These are phyloP conservation scores for Caenorhabditis parvicauda DNA, from an alignment of 2,888 invertebrate genomes.

Conservation along the genomic window DNA sequence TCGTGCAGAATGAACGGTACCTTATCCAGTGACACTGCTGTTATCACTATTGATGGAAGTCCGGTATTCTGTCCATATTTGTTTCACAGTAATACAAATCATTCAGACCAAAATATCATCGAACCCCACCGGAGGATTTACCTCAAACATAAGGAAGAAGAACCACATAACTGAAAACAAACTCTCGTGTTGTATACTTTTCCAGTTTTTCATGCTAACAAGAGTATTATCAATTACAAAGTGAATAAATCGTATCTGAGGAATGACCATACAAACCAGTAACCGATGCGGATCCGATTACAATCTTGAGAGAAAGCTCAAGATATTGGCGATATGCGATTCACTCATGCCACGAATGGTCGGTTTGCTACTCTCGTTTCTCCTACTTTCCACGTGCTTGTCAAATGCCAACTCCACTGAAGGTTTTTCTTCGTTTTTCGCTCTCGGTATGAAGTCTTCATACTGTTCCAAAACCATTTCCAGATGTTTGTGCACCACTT, in stretches of 20 bases:
- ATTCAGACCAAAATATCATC: slow-evolving; percentile 17
- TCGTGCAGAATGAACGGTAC: slow-evolving; percentile 37
- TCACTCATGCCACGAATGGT: too few relatives aligned
- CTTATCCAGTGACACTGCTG: slow-evolving; percentile 24
- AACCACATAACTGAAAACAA: slow-evolving; percentile 12
- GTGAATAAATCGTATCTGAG: too few relatives aligned
- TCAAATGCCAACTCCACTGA: too few relatives aligned
- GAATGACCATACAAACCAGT: too few relatives aligned
- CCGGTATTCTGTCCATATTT: slow-evolving; percentile 10
- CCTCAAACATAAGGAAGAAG: slow-evolving; percentile 17
- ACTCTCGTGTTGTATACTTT: slow-evolving; percentile 21
- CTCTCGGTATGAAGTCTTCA: too few relatives aligned
- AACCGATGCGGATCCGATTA: too few relatives aligned
- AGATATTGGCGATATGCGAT: too few relatives aligned
- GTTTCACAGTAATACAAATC: background rate
- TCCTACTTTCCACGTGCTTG: too few relatives aligned
- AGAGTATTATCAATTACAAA: slow-evolving; percentile 36
- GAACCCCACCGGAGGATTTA: slow-evolving; percentile 13
- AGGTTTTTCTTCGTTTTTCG: too few relatives aligned
- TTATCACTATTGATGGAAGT: slow-evolving; percentile 21
- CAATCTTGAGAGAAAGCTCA: too few relatives aligned
- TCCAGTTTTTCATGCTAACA: slow-evolving; percentile 34
- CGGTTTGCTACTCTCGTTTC: too few relatives aligned
- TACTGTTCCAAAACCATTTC: too few relatives aligned
- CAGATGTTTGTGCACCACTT: slow-evolving; percentile 50